A percentile compares a stretch with the other conserved stretches of the same genome.
Conservation (phyloP, 1,140 invertebrate genomes). For the Saccostrea cuccullata region DNA sequence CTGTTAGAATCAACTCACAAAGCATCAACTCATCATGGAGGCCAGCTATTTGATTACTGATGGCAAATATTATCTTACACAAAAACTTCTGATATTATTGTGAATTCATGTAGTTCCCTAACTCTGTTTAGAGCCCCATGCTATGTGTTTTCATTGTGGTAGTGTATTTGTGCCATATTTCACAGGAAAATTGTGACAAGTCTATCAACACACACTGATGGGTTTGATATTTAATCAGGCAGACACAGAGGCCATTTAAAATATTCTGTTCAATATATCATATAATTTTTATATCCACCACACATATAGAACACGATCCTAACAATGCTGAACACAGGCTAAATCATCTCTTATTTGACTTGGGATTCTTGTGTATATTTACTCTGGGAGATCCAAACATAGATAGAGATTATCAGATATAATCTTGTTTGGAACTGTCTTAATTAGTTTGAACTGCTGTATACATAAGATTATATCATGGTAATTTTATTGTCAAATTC, state of each 20-base stretch:
- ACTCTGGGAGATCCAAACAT: constrained; percentile 27
- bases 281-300: constrained; percentile 3
- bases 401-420: constrained; percentile 34
- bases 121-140: not conserved
- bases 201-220: constrained; percentile 6
- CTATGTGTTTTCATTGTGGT: constrained; percentile 22
- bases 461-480: constrained; percentile 38
- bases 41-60: constrained; percentile 29
- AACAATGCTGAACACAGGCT: not conserved
- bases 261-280: constrained; percentile 35
- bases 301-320: constrained; percentile 1
- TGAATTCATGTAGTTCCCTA: not conserved
- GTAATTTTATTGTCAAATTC: constrained; percentile 36
- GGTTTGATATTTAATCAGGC: constrained; percentile 13
- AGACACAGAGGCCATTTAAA: constrained; percentile 10
- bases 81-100: not conserved
- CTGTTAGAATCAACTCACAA: constrained; percentile 17
- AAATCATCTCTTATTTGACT: constrained; percentile 22
- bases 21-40: not conserved
- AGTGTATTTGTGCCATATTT: constrained; percentile 7
- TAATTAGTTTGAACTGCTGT: constrained; percentile 32
- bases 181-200: not conserved
- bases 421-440: constrained; percentile 35
- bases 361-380: constrained; percentile 33
- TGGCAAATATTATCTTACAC: constrained; percentile 13